Evolutionary conservation across 2,113 vertebrate species (phyloP).

Genomic region (Arenaria interpres): DNA sequence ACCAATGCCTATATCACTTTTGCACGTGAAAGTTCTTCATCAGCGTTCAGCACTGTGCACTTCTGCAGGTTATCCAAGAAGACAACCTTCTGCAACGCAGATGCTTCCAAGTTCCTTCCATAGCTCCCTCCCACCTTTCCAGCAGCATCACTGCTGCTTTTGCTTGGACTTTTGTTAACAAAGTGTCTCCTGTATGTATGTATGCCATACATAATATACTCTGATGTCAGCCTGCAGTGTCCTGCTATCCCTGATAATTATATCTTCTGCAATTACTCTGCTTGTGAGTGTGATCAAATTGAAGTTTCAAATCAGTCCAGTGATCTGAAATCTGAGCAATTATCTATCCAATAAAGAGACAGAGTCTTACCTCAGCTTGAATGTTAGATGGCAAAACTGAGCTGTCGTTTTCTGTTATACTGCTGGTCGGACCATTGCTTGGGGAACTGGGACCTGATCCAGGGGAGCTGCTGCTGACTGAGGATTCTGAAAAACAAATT

Average conservation of each 20-base stretch:
- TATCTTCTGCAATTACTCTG: background rate
- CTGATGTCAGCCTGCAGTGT: background rate
- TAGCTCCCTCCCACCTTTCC: background rate
- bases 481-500: slow-evolving; percentile 82
- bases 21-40: background rate
- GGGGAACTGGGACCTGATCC: slow-evolving; percentile 96
- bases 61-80: background rate
- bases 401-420: slow-evolving; percentile 87
- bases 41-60: background rate
- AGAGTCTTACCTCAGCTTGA: slow-evolving; percentile 86
- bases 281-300: background rate
- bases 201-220: background rate
- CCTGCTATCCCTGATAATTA: background rate
- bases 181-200: background rate
- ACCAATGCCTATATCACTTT: background rate
- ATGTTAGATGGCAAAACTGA: slow-evolving; percentile 84
- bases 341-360: background rate
- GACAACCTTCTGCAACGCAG: background rate
- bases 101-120: background rate
- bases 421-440: slow-evolving; percentile 88
- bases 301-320: background rate
- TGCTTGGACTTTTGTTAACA: background rate
- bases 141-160: background rate
- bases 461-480: slow-evolving; percentile 90
- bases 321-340: background rate